phyloP scores from a whole-genome alignment of 1,140 invertebrate genomes.

The Mactra quadrangularis region DNA sequence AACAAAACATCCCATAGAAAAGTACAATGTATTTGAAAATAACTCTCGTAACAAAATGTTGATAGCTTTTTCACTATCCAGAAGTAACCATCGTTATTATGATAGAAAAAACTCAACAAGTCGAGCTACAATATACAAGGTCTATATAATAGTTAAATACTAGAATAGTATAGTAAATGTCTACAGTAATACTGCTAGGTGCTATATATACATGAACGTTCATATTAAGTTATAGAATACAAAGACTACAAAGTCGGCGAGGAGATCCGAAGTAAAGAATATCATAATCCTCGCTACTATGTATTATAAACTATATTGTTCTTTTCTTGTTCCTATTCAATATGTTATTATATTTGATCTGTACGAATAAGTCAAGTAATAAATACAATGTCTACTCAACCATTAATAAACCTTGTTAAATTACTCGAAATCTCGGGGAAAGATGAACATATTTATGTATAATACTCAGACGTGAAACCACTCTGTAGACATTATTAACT shows the following conservation, averaged over 20 bases:
- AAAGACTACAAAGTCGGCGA: no score
- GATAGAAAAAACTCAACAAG: no score
- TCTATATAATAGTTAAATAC: no score
- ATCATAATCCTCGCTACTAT: conserved; percentile 17
- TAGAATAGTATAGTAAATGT: no score
- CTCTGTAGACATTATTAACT: conserved; percentile 52
- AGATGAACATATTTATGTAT: conserved; percentile 50
- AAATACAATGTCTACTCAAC: conserved; percentile 44
- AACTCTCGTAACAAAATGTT: no score
- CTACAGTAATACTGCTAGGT: conserved; percentile 15
- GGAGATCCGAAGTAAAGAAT: no score
- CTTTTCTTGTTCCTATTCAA: conserved; percentile 47
- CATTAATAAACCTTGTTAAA: conserved; percentile 55
- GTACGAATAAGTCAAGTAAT: conserved; percentile 28
- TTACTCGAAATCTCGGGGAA: conserved; percentile 40
- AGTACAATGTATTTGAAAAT: no score
- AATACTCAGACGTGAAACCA: conserved; percentile 35
- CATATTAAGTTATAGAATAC: conserved; percentile 49
- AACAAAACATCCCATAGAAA: no score
- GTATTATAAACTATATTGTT: conserved; percentile 56
- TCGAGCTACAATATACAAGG: no score
- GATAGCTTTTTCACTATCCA: no score
- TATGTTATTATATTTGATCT: conserved; percentile 60
- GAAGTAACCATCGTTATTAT: no score
- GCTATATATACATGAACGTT: conserved; percentile 25